Percentiles rank a stretch among this genome's conserved stretches.
Conservation (phyloP, 2,113 vertebrate species). For the Vombatus ursinus region DNA sequence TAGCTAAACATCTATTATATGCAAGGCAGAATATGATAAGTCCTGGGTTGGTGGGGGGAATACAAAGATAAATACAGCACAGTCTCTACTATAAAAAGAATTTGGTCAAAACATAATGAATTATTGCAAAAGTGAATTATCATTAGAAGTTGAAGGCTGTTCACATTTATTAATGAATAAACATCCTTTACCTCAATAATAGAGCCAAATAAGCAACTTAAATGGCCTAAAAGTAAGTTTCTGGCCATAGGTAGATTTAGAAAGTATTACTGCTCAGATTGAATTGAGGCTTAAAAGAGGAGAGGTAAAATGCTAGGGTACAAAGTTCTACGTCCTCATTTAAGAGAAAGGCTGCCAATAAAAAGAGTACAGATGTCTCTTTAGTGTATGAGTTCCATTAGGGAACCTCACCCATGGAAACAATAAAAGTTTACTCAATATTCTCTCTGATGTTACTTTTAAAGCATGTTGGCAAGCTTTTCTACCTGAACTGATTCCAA, state of each 20-base stretch:
- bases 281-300: slow-evolving; percentile 4
- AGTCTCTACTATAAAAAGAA: not conserved
- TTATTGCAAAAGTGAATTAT: not conserved
- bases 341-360: not conserved
- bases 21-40: not conserved
- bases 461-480: slow-evolving; percentile 56
- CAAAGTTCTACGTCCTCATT: not conserved
- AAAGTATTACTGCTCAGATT: not conserved
- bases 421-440: slow-evolving; percentile 58
- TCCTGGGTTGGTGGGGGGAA: not conserved
- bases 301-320: slow-evolving; percentile 24
- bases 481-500: slow-evolving; percentile 89
- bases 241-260: not conserved
- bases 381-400: not conserved
- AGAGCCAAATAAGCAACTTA: slow-evolving; percentile 9
- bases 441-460: slow-evolving; percentile 67
- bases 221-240: slow-evolving; percentile 39
- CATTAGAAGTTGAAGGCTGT: slow-evolving; percentile 29
- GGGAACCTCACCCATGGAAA: slow-evolving; percentile 31
- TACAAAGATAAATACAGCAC: not conserved
- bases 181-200: slow-evolving; percentile 24
- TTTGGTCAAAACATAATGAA: not conserved
- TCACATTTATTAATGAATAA: slow-evolving; percentile 35
- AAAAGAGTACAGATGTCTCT: not conserved
- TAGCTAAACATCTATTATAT: not conserved